Evolutionary conservation across 2,888 invertebrate genomes (phyloP), one percentile per base, ranked within the genome.

Genomic region (Drosophila kanekoi): DNA sequence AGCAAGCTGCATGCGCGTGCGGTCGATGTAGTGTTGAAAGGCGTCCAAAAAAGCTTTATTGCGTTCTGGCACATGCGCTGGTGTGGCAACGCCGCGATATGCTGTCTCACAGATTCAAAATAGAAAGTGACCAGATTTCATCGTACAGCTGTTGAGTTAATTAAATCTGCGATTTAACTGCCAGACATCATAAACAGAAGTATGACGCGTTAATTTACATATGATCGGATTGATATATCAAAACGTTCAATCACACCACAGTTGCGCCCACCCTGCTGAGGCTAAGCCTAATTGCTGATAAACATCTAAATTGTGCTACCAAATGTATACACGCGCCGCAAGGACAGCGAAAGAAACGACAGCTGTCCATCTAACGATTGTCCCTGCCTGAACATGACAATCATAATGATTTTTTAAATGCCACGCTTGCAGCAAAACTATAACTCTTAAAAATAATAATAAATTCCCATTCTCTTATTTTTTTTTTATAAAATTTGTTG

Each of bases 251-350:
- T 87, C 76, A 80, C 65, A 43, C 47, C 78, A 68, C 45, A 56
- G 40, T 37, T 18, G 37, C 58, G 73, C 40, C 64, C 67, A 77
- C 67, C 79, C 79, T 61, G 64, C 48, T 48, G 47, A 23, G 64
- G 51, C 79, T 85, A 87, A 84, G 79, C 83, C 83, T 88, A 89
- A 89, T 89, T 89, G 76, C 77, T 72, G 88, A 89, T 89, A 85
- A 83, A 64, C 75, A 89, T 89, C 88, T 70, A 75, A 79, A 87
- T 77, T 87, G 77, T 58, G 61, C 81, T 66, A 56, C 70, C 68
- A 78, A 81, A 74, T 64, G 67, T n/a, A 47, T 56, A 67, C 74
- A 73, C 66, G 61, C 72, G 69, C 56, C 72, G 56, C 58, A 59
- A 41, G 57, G 48, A 67, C 66, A 66, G 11, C 44, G 16, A 47